Evolutionary conservation across 2,888 invertebrate species (phyloP), one percentile per base, ranked within the genome.

Genomic region (Sesia bembeciformis): DNA sequence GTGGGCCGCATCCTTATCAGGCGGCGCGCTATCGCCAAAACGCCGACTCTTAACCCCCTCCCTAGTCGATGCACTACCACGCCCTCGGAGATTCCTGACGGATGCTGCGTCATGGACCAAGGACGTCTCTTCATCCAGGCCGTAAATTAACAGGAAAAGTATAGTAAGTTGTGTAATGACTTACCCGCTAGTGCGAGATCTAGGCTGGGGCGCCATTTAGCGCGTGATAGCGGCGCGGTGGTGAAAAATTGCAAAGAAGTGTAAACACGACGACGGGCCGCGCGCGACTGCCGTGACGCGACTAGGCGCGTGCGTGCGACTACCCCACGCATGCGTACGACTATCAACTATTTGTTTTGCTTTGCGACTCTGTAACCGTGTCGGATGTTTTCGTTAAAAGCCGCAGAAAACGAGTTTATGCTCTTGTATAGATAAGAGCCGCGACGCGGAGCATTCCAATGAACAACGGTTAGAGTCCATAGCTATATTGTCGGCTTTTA

Each of bases 151-250:
- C 40, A 4, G 7, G 52, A 38, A 40, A 39, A 40, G 23, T n/a
- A 39, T 52, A 40, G n/a, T 40, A n/a, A 51, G 55, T 75, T 73
- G 70, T 67, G 61, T 66, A 70, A 69, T 56, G 54, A 83, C 89
- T 88, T 84, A 88, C 89, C 86, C 84, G 78, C 77, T 74, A 63
- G 77, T 78, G 74, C 74, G 75, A 73, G 74, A 78, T 77, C 77
- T 81, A 79, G 66, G 72, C 78, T 77, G 79, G 81, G 81, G 86
- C 85, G 88, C 87, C 87, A 87, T 88, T 79, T 76, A 79, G 72
- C 84, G 84, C 84, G 83, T 83, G 84, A 70, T 75, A 66, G 60
- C 57, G 67, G 69, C 78, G 80, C 73, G 70, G 58, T 53, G 60
- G 58, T 60, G 55, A 53, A 23, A 42, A 55, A 60, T 63, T 61